Evolutionary conservation across 2,113 vertebrate species (phyloP), one percentile per base, ranked within the genome.

Genomic region (Eulemur rufifrons): DNA sequence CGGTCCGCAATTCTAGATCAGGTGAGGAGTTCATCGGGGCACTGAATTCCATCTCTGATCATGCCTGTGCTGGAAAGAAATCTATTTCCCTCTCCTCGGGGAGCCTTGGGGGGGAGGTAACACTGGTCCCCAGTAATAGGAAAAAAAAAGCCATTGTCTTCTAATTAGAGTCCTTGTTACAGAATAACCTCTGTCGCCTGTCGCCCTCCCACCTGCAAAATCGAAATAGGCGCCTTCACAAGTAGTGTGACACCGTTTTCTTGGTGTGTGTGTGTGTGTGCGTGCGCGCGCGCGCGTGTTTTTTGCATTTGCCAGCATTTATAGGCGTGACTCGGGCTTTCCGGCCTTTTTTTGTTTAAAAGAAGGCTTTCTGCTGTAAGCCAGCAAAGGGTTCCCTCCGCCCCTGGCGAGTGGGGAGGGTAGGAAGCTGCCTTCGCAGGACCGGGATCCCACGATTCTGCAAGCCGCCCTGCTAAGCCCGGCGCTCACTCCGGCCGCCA

Each of bases 1-100:
- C 8, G 21, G 21, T 18, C 18, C 1, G 17, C 11, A 8, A 45
- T 6, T 32, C 61, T n/a, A 8, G 29, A 2, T 9, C 42, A 6
- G 47, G 2, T 12, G 17, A 13, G 0, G 47, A 15, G 61, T 2
- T 66, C 42, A 14, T 2, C 12, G 13, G 34, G 45, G 7, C 11
- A 3, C 2, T 5, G 21, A 9, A 3, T 50, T 47, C n/a, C 14
- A 23, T 4, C 3, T 23, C 6, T 1, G 14, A 8, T 4, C 11
- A 32, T 8, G 11, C 10, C 39, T 8, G 59, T 29, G 2, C 27
- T 11, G 3, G 8, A 29, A 81, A 81, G 8, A 59, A 37, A 27
- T 11, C 23, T 15, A 14, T n/a, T 3, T 66, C 10, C 42, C 0
- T 66, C 12, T 47, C 6, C 29, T 34, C 7, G 32, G 45, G 10